Conservation (phyloP, 23 tunicate genomes). For the Corella eumyota region DNA sequence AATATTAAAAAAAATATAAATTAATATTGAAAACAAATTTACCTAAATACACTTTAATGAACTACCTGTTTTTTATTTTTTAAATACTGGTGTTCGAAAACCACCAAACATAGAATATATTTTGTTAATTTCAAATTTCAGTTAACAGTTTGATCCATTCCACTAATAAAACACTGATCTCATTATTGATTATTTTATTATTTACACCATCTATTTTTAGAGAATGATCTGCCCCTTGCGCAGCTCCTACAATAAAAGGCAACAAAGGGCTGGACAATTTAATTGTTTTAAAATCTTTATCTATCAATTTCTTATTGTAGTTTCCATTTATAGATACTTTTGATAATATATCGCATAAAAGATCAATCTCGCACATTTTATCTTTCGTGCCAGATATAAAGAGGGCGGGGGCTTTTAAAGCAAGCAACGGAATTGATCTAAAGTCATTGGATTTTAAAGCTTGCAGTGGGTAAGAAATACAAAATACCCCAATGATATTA, state of each 20-base stretch:
- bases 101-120: no score
- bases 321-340: no score
- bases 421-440: background rate
- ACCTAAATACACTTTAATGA: no score
- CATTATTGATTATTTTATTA: background rate
- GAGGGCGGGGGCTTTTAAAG: background rate
- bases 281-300: no score
- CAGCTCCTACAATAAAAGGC: background rate
- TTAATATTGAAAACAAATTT: no score
- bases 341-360: no score
- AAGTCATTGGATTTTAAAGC: background rate
- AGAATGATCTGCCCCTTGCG: background rate
- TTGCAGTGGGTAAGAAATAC: conserved; percentile 3
- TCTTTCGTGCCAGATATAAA: conserved; percentile 8
- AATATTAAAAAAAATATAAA: no score
- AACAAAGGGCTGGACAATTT: background rate
- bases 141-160: conserved; percentile 1
- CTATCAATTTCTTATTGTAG: no score
- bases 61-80: no score
- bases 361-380: conserved; percentile 5
- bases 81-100: no score
- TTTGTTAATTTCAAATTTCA: no score
- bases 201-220: background rate
- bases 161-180: background rate
- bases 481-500: conserved; percentile 2